These are phyloP conservation scores for Mystacornis crossleyi DNA, from an alignment of 2,113 vertebrate genomes.

Conservation along the genomic window DNA sequence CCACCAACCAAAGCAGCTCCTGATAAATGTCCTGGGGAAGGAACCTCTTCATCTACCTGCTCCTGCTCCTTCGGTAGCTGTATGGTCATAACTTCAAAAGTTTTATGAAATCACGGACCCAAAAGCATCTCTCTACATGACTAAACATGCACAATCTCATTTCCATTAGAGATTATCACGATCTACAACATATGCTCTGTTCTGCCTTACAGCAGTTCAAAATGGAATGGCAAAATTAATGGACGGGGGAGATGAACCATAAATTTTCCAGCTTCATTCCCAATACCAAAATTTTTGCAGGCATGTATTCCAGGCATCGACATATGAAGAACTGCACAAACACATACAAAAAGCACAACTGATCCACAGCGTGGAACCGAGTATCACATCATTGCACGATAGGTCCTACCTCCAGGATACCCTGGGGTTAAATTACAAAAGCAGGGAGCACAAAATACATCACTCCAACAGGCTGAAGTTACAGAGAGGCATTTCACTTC, in stretches of 20 bases:
- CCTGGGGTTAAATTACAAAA: background rate
- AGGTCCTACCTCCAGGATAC: background rate
- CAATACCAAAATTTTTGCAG: background rate
- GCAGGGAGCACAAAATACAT: background rate
- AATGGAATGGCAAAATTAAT: background rate
- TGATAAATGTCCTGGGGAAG: background rate
- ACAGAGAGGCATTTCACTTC: background rate
- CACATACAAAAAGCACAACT: fast-evolving
- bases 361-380: background rate
- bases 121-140: background rate
- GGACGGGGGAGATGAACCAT: background rate
- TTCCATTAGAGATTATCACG: background rate
- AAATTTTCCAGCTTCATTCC: background rate
- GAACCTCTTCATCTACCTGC: background rate
- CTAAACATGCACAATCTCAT: background rate
- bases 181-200: background rate
- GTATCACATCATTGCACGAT: background rate
- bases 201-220: background rate
- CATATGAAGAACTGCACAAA: background rate
- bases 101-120: background rate
- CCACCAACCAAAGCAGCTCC: background rate
- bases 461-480: background rate
- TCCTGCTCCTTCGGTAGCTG: background rate
- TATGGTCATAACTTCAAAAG: background rate
- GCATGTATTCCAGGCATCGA: background rate